phyloP scores from a whole-genome alignment of 1,140 invertebrate genomes.

The Caerostris extrusa region DNA sequence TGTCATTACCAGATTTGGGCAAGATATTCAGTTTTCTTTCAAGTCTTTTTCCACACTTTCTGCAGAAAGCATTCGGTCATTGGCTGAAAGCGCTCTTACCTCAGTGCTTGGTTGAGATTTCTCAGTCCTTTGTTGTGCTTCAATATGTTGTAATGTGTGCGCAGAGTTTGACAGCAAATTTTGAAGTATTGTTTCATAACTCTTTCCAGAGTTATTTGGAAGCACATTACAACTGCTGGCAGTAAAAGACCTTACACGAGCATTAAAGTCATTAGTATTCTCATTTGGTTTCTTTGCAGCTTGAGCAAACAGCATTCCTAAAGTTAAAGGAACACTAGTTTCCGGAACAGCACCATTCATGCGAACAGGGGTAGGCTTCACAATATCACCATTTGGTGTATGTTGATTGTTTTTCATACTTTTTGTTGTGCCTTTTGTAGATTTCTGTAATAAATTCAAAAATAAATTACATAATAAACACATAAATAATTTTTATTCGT shows the following conservation, averaged over 20 bases:
- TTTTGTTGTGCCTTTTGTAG: constrained; percentile 45
- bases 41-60: constrained; percentile 74
- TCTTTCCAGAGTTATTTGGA: constrained; percentile 81
- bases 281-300: constrained; percentile 50
- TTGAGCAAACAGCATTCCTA: constrained; percentile 73
- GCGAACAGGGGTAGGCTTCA: constrained; percentile 70
- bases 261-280: constrained; percentile 52
- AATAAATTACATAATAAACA: too few species aligned
- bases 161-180: constrained; percentile 90
- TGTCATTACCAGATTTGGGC: constrained; percentile 29
- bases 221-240: constrained; percentile 82
- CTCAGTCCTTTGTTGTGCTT: constrained; percentile 85
- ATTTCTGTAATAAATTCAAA: constrained; percentile 43
- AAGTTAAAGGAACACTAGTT: constrained; percentile 26
- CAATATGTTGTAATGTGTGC: constrained; percentile 92
- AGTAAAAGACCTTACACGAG: constrained; percentile 70
- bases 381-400: constrained; percentile 67
- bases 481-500: too few species aligned
- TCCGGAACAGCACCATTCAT: constrained; percentile 50
- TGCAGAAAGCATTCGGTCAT: constrained; percentile 32
- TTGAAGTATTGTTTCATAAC: constrained; percentile 85
- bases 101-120: not conserved
- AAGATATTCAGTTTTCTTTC: constrained; percentile 73
- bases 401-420: constrained; percentile 16
- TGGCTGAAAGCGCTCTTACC: not conserved